Evolutionary conservation across 1,140 invertebrate genomes (phyloP).

Genomic region (Elymnias hypermnestra): DNA sequence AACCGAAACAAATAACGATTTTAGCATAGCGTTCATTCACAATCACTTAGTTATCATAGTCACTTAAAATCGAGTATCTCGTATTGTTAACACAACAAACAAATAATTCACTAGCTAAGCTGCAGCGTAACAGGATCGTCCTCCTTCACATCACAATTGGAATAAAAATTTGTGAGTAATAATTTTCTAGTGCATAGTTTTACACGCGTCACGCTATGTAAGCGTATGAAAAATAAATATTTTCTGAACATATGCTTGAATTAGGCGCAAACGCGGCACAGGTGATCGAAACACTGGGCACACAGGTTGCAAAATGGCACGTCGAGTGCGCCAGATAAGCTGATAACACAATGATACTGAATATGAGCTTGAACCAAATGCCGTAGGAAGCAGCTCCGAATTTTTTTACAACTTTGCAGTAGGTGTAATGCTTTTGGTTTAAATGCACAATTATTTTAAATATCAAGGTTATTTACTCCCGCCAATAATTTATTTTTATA

Average conservation of each 20-base stretch:
- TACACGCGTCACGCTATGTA: conserved; percentile 29
- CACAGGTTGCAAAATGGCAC: conserved; percentile 43
- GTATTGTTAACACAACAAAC: conserved; percentile 7
- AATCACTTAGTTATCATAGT: not conserved
- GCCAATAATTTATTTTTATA: no score
- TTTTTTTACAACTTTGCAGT: not conserved
- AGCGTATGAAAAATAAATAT: conserved; percentile 7
- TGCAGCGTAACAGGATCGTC: no score
- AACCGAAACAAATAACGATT: no score
- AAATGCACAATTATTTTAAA: not conserved
- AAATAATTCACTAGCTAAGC: no score
- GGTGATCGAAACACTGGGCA: conserved; percentile 43
- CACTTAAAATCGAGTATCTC: not conserved
- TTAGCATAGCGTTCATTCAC: no score
- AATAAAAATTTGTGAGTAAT: conserved; percentile 16
- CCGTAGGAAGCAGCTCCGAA: no score
- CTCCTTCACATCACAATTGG: conserved; percentile 15
- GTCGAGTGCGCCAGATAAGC: conserved; percentile 60
- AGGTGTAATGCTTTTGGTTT: not conserved
- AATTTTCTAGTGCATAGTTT: conserved; percentile 34
- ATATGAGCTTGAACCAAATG: conserved; percentile 9
- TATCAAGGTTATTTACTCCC: not conserved
- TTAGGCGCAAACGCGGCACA: conserved; percentile 36
- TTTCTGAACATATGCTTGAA: conserved; percentile 27
- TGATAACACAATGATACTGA: conserved; percentile 62